These are phyloP conservation scores for Ophion ventricosus DNA, from an alignment of 2,888 invertebrate genomes.

Conservation along the genomic window DNA sequence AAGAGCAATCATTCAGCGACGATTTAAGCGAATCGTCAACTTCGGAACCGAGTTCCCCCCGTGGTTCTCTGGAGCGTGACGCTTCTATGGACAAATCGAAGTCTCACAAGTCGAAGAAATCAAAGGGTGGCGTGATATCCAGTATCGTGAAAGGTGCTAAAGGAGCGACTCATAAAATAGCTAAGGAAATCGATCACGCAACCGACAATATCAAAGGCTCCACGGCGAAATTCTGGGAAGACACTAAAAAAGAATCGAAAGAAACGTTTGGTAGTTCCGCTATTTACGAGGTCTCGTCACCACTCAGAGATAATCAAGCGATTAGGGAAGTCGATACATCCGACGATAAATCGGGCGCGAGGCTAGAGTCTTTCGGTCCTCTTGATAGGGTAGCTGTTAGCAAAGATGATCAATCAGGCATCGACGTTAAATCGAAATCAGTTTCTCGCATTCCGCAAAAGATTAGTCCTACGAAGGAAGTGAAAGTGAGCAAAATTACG, in stretches of 20 bases:
- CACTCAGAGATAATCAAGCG: constrained; percentile 62
- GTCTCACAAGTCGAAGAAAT: constrained; percentile 68
- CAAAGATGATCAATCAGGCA: constrained; percentile 52
- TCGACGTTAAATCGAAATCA: constrained; percentile 64
- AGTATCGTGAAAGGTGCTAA: constrained; percentile 74
- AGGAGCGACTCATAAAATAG: constrained; percentile 71
- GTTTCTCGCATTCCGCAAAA: constrained; percentile 79
- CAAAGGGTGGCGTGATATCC: constrained; percentile 72
- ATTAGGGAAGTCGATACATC: constrained; percentile 67
- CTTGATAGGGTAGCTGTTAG: constrained; percentile 57
- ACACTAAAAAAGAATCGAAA: constrained; percentile 72
- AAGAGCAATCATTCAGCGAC: constrained; percentile 25
- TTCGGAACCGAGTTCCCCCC: constrained; percentile 64
- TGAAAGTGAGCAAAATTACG: constrained; percentile 54
- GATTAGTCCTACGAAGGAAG: constrained; percentile 71
- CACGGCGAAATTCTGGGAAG: constrained; percentile 72
- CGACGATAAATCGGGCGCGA: constrained; percentile 67
- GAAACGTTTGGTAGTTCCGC: constrained; percentile 71
- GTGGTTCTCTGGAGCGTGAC: constrained; percentile 62
- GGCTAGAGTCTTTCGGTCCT: constrained; percentile 70
- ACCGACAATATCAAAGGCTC: constrained; percentile 71
- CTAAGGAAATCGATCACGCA: constrained; percentile 72
- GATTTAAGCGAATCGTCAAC: constrained; percentile 59
- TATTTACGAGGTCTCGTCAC: constrained; percentile 75
- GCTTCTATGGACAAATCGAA: constrained; percentile 66